phyloP scores from a whole-genome alignment of 2,888 invertebrate genomes.

The Acleris sparsana region DNA sequence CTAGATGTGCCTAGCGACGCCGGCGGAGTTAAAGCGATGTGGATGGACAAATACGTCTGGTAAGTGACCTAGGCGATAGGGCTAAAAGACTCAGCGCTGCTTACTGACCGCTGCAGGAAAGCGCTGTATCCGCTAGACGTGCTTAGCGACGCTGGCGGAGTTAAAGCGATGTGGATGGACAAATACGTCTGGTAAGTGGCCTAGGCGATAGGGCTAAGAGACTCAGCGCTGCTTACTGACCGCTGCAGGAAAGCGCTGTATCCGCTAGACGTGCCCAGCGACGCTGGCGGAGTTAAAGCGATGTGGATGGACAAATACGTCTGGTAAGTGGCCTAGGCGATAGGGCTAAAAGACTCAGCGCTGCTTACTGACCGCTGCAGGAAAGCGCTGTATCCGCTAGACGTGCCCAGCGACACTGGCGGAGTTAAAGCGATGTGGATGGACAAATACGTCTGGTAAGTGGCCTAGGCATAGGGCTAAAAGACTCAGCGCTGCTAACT shows the following conservation, averaged over 20 bases:
- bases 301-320: constrained; percentile 92
- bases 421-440: constrained; percentile 94
- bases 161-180: constrained; percentile 92
- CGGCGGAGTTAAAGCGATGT: constrained; percentile 93
- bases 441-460: constrained; percentile 93
- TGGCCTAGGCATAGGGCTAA: constrained; percentile 59
- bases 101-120: constrained; percentile 85
- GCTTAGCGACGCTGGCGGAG: constrained; percentile 90
- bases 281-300: constrained; percentile 92
- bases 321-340: constrained; percentile 88
- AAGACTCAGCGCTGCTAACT: no score
- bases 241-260: constrained; percentile 92
- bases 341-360: no score
- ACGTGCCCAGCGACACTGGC: constrained; percentile 87
- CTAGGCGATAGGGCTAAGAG: constrained; percentile 52
- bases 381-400: constrained; percentile 91
- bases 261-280: constrained; percentile 89
- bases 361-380: constrained; percentile 84
- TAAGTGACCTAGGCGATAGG: constrained; percentile 78
- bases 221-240: no score
- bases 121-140: constrained; percentile 92
- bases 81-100: no score
- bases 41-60: constrained; percentile 95
- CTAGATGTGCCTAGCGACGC: constrained; percentile 89
- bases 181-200: constrained; percentile 92